Conservation (phyloP, 2,888 invertebrate species). For the Cheilosia vernalis region DNA sequence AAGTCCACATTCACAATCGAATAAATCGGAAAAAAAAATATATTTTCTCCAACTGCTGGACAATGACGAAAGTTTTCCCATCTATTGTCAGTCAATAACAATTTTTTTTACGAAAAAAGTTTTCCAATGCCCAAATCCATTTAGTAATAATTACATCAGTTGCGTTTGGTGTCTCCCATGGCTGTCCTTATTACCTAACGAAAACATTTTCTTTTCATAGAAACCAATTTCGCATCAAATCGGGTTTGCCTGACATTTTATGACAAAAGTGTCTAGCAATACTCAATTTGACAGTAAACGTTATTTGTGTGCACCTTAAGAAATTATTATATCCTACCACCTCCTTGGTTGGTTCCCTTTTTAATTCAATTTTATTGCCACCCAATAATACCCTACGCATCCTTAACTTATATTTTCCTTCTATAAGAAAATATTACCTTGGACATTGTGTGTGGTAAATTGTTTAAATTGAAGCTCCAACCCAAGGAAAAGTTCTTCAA, state of each 20-base stretch:
- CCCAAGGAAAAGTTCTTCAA: slow-evolving; percentile 22
- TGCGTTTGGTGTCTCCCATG: not conserved
- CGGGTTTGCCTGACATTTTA: too few species aligned
- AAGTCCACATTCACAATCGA: too few species aligned
- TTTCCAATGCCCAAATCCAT: slow-evolving; percentile 15
- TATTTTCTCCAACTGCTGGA: too few species aligned
- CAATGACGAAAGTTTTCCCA: slow-evolving; percentile 13
- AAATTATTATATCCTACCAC: too few species aligned
- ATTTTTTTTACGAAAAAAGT: not conserved
- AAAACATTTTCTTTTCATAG: not conserved
- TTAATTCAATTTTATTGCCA: not conserved
- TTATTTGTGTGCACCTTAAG: too few species aligned
- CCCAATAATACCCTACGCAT: not conserved
- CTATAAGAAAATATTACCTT: not conserved
- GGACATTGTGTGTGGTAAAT: slow-evolving; percentile 12
- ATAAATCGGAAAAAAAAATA: too few species aligned
- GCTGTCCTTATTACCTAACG: not conserved
- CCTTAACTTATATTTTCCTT: not conserved
- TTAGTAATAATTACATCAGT: slow-evolving; percentile 18
- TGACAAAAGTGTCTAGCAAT: too few species aligned
- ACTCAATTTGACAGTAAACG: too few species aligned
- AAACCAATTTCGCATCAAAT: too few species aligned
- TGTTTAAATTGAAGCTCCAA: slow-evolving; percentile 54
- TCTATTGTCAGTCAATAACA: not conserved
- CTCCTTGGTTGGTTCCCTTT: not conserved